Percentiles rank a stretch among this genome's conserved stretches.
These are phyloP conservation scores for Guaruba guarouba DNA, from an alignment of 2,113 vertebrate species.

Conservation along the genomic window DNA sequence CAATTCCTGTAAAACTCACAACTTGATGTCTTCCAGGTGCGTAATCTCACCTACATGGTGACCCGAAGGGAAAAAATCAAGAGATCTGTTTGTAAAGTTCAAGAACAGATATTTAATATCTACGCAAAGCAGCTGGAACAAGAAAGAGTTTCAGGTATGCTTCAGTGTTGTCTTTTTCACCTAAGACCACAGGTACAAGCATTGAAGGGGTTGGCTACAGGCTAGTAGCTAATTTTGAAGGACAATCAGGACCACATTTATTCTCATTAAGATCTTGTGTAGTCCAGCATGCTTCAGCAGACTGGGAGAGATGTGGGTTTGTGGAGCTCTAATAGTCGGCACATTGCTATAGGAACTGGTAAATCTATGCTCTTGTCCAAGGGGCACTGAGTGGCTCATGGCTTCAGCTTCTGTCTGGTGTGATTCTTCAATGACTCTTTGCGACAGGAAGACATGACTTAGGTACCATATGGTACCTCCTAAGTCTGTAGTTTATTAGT, in stretches of 20 bases:
- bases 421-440: background rate
- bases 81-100: constrained; percentile 89
- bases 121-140: constrained; percentile 87
- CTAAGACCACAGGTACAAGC: background rate
- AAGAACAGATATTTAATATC: constrained; percentile 95
- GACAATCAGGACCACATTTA: background rate
- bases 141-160: constrained; percentile 84
- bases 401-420: background rate
- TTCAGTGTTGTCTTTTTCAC: background rate
- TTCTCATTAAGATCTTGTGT: background rate
- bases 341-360: background rate
- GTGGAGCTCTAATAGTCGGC: background rate
- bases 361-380: background rate
- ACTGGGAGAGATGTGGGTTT: background rate
- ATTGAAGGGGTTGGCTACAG: background rate
- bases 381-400: background rate
- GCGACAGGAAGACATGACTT: background rate
- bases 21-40: constrained; percentile 80
- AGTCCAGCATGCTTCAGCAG: background rate
- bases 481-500: background rate
- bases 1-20: background rate
- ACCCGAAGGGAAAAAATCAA: constrained; percentile 97
- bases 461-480: background rate
- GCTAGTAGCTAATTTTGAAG: background rate
- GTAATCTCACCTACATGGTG: constrained; percentile 99